A percentile compares a stretch with the other conserved stretches of the same genome.
These are phyloP conservation scores for Holothuria scabra DNA, from an alignment of 53 echinoderm and acorn worm species.

Conservation along the genomic window DNA sequence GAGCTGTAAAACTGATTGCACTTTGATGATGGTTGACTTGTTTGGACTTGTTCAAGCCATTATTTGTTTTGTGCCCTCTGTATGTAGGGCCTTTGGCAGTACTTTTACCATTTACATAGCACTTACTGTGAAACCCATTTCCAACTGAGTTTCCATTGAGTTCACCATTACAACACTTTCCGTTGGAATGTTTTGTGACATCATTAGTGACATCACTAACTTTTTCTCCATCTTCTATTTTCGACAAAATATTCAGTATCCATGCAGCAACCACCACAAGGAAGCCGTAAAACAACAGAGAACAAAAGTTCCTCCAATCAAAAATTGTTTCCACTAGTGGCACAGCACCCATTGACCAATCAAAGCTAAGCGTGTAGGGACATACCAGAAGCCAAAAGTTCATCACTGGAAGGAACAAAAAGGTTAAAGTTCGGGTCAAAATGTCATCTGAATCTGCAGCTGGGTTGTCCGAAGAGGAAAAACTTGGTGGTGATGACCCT, in stretches of 20 bases:
- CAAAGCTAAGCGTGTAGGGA: constrained; percentile 82
- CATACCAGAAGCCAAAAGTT: constrained; percentile 90
- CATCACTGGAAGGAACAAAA: constrained; percentile 77
- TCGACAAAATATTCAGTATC: not conserved
- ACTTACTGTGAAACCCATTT: not conserved
- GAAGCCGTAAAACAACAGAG: constrained; percentile 59
- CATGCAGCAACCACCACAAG: constrained; percentile 17
- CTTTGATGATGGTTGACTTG: constrained; percentile 5
- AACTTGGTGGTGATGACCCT: constrained; percentile 78
- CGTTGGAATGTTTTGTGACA: not conserved
- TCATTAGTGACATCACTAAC: not conserved
- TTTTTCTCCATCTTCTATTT: too few species aligned
- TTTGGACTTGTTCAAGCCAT: constrained; percentile 52
- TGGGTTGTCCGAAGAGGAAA: constrained; percentile 94
- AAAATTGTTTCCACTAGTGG: constrained; percentile 75
- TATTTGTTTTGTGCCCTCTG: not conserved
- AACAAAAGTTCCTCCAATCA: constrained; percentile 74
- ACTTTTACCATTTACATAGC: constrained; percentile 29
- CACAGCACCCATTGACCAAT: constrained; percentile 96
- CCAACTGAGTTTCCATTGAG: constrained; percentile 22
- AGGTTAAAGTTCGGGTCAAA: constrained; percentile 84
- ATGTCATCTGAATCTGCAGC: constrained; percentile 80
- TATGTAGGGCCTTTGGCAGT: not conserved
- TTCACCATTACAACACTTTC: constrained; percentile 3
- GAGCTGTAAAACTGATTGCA: constrained; percentile 4